Percentiles rank a stretch among this genome's conserved stretches.
phyloP scores from a whole-genome alignment of 2,888 invertebrate genomes.

The Drosophila formosana region DNA sequence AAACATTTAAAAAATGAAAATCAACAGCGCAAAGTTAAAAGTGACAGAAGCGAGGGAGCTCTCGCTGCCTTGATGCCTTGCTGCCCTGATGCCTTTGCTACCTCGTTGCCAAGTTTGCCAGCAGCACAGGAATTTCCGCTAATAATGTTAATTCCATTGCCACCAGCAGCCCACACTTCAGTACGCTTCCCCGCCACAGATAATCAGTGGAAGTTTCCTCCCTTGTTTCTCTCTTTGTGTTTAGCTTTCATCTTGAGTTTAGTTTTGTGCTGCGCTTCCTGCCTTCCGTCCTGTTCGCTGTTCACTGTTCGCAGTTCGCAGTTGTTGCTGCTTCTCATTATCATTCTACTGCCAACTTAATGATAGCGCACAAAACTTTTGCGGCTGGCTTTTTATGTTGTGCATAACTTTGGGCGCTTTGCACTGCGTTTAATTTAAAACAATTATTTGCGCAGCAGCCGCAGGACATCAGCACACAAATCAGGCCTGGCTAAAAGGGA shows the following conservation, averaged over 20 bases:
- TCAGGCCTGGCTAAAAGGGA: conserved; percentile 10
- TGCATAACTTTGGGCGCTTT: conserved; percentile 71
- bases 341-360: conserved; percentile 71
- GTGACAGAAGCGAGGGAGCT: conserved; percentile 38
- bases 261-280: conserved; percentile 68
- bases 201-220: conserved; percentile 57
- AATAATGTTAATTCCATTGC: conserved; percentile 82
- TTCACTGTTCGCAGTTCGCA: too few relatives aligned
- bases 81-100: conserved; percentile 2
- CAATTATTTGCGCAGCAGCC: conserved; percentile 69
- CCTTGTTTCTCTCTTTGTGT: conserved; percentile 49
- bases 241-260: conserved; percentile 76
- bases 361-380: conserved; percentile 75
- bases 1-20: conserved; percentile 63
- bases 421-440: conserved; percentile 78
- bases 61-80: background rate
- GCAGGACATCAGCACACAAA: conserved; percentile 17
- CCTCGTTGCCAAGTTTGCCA: conserved; percentile 2
- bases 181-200: conserved; percentile 45
- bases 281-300: conserved; percentile 42
- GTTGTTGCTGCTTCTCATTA: conserved; percentile 58
- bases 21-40: conserved; percentile 63
- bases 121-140: conserved; percentile 66
- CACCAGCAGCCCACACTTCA: conserved; percentile 31
- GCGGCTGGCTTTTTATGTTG: conserved; percentile 59